Base-by-base conservation (phyloP, 2,113 vertebrate genomes). In the Henicopernis longicauda region DNA sequence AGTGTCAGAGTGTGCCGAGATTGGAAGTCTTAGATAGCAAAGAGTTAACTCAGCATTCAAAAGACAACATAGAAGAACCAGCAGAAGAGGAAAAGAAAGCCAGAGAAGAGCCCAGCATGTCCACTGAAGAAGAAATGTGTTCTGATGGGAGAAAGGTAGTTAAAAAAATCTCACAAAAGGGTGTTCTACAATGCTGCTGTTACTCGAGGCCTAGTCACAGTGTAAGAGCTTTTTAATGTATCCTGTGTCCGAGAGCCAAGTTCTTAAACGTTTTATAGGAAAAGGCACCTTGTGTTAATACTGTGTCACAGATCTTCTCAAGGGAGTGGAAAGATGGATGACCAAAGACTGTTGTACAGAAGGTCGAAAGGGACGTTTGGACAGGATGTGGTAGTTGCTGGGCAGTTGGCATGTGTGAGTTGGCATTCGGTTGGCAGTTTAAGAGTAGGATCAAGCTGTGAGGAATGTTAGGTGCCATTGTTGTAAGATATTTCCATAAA, bases 41-140 rank as follows among this genome's bases (percentile, higher is more conserved):
- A 8, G 3, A 34, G 3, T 17, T 13, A 6, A 13, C 21, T 32
- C 55, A 44, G 59, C 20, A 20, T 9, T 45, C 15, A 25, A 3
- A 25, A 13, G 40, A 17, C 5, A 34, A 29, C 15, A 27, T 25
- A 10, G 63, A 88, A 80, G 42, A 31, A 25, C 18, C 32, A 49
- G 88, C 61, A 61, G 61, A 72, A 12, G 47, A 42, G n/a, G 65
- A 55, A 44, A 49, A 86, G 31, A 83, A 19, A 65, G 15, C 11
- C 5, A n/a, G 14, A 26, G 78, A 87, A 9, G 95, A 97, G 19
- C 14, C 29, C 6, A 42, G 2, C 0, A 0, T 34, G 29, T 17
- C 45, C 19, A 25, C 25, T 32, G 97, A 97, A 13, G 96, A 98
- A 22, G 98, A 97, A 57, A 13, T 1, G 0, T 57, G 55, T 58